Conservation (phyloP, 2,797 vertebrate genomes). For the Phataginus tricuspis region DNA sequence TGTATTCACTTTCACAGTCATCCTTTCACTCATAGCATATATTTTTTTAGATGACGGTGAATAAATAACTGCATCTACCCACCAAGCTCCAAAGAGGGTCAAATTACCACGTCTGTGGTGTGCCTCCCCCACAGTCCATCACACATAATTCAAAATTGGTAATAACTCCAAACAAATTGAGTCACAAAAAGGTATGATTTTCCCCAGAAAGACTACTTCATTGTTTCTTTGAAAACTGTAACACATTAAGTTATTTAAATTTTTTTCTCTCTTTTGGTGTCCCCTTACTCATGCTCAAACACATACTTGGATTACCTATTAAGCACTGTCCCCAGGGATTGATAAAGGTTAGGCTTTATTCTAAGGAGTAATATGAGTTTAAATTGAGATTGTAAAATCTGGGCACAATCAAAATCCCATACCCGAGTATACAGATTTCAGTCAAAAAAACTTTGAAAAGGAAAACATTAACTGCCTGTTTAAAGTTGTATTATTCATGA, state of each 20-base stretch:
- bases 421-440: not conserved
- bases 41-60: not conserved
- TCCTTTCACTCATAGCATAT: not conserved
- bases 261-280: not conserved
- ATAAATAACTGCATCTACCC: not conserved
- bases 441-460: not conserved
- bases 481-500: not conserved
- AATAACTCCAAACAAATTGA: not conserved
- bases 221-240: not conserved
- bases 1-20: not conserved
- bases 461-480: not conserved
- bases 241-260: not conserved
- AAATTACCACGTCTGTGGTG: not conserved
- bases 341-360: not conserved
- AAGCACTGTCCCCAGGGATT: not conserved
- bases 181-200: not conserved
- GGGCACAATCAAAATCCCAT: not conserved
- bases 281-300: not conserved
- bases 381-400: slow-evolving; percentile 14
- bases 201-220: not conserved
- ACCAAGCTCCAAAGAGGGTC: not conserved
- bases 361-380: not conserved
- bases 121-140: not conserved
- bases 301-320: not conserved
- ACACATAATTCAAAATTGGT: not conserved